Base-by-base conservation (phyloP, 1,140 invertebrate species). In the Neelides sp. region DNA sequence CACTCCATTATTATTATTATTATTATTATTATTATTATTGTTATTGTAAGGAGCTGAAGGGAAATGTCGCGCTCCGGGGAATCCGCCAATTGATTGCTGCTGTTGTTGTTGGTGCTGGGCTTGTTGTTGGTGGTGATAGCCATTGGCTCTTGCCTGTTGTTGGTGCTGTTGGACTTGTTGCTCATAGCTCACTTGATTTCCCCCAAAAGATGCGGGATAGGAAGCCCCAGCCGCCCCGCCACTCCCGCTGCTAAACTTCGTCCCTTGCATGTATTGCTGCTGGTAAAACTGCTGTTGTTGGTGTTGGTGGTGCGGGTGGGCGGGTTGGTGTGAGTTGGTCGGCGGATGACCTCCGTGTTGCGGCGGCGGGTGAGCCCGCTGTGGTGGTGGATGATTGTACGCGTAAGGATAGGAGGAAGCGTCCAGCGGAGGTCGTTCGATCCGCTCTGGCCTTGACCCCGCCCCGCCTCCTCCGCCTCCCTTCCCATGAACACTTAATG, bases 361-460 rank as follows among this genome's bases (percentile, higher is more conserved):
- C 17, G n/a, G n/a, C 4, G 42, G 22, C 3, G 42, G 42, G 20
- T n/a, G n/a, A n/a, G n/a, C n/a, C 17, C 8, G 10, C 13, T n/a
- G 34, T 30, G 35, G 32, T 49, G 15, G 39, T 35, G 47, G 52
- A n/a, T 10, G 49, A 27, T 27, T 37, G 12, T 48, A 26, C 17
- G 30, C 34, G 15, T 35, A n/a, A n/a, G 34, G 15, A 35, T 20
- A 36, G 32, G 32, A 48, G 3, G 4, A 39, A 24, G 26, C 2
- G 5, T 34, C n/a, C n/a, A n/a, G n/a, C n/a, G n/a, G n/a, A n/a
- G n/a, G n/a, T n/a, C n/a, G n/a, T n/a, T n/a, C n/a, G n/a, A n/a
- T n/a, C n/a, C n/a, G n/a, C n/a, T n/a, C n/a, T n/a, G n/a, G n/a
- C n/a, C n/a, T n/a, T n/a, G n/a, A n/a, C n/a, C n/a, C n/a, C n/a